These are phyloP conservation scores for Megaceryle alcyon DNA, from an alignment of 2,797 vertebrate species.

Conservation along the genomic window DNA sequence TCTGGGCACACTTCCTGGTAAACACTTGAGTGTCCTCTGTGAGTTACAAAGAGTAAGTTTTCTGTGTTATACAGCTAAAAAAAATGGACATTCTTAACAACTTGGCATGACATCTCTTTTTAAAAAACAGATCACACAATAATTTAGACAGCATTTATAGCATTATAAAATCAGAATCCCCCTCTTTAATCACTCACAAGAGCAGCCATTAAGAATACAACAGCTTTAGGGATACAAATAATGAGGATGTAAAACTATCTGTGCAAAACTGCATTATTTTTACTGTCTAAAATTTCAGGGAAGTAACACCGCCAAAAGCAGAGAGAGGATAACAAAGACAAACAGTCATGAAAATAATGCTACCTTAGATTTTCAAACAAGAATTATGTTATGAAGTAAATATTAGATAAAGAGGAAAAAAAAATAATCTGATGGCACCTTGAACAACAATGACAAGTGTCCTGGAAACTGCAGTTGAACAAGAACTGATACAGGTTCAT, in stretches of 20 bases:
- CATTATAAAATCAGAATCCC: slow-evolving; percentile 77
- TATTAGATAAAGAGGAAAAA: not conserved
- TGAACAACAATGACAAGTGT: slow-evolving; percentile 65
- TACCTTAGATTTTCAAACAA: slow-evolving; percentile 64
- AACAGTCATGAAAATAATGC: slow-evolving; percentile 67
- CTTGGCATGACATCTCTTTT: slow-evolving; percentile 65
- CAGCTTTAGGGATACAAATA: slow-evolving; percentile 74
- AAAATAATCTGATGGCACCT: slow-evolving; percentile 71
- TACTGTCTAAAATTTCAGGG: slow-evolving; percentile 74
- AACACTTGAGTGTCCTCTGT: slow-evolving; percentile 70
- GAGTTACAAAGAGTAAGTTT: slow-evolving; percentile 76
- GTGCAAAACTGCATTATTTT: slow-evolving; percentile 84
- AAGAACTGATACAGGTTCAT: slow-evolving; percentile 9
- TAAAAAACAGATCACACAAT: slow-evolving; percentile 73
- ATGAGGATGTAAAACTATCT: slow-evolving; percentile 82
- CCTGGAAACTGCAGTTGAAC: slow-evolving; percentile 26
- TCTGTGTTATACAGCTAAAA: slow-evolving; percentile 69
- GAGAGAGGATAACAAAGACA: slow-evolving; percentile 68
- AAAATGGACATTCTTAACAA: slow-evolving; percentile 60
- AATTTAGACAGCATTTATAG: slow-evolving; percentile 76
- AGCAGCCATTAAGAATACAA: slow-evolving; percentile 74
- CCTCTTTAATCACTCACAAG: slow-evolving; percentile 72
- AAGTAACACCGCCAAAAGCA: slow-evolving; percentile 75
- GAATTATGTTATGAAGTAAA: slow-evolving; percentile 52
- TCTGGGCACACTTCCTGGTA: slow-evolving; percentile 60